These are phyloP conservation scores for Lanius collurio DNA, from an alignment of 2,113 vertebrate genomes.

Conservation along the genomic window DNA sequence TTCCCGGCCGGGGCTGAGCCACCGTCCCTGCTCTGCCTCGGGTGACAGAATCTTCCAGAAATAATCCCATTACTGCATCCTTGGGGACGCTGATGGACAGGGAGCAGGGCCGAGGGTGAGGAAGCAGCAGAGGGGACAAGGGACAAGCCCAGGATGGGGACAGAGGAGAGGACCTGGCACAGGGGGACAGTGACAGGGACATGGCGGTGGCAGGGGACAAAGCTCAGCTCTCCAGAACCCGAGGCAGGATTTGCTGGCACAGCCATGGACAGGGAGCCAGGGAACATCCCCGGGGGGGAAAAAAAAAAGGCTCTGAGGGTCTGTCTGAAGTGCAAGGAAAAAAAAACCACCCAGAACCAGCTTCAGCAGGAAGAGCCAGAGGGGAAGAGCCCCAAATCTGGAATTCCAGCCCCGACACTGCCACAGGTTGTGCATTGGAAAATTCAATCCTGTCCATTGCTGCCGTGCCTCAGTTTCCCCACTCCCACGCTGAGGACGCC, in stretches of 20 bases:
- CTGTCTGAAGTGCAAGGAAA: neutral
- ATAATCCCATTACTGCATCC: neutral
- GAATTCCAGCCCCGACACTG: accelerated
- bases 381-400: neutral
- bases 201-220: neutral
- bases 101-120: neutral
- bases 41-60: conserved; percentile 9
- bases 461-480: neutral
- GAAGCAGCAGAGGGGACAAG: neutral
- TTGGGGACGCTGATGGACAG: accelerated
- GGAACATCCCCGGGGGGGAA: neutral
- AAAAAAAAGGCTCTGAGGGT: neutral
- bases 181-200: neutral
- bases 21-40: neutral
- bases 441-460: accelerated
- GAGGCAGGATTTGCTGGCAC: neutral
- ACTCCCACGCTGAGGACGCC: accelerated
- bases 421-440: neutral
- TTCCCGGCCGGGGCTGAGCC: neutral
- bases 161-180: accelerated
- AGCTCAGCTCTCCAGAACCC: neutral
- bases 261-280: neutral
- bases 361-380: neutral
- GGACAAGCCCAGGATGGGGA: neutral
- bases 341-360: neutral